Evolutionary conservation across 2,113 vertebrate species (phyloP).

Genomic region (Gasterosteus nipponicus): DNA sequence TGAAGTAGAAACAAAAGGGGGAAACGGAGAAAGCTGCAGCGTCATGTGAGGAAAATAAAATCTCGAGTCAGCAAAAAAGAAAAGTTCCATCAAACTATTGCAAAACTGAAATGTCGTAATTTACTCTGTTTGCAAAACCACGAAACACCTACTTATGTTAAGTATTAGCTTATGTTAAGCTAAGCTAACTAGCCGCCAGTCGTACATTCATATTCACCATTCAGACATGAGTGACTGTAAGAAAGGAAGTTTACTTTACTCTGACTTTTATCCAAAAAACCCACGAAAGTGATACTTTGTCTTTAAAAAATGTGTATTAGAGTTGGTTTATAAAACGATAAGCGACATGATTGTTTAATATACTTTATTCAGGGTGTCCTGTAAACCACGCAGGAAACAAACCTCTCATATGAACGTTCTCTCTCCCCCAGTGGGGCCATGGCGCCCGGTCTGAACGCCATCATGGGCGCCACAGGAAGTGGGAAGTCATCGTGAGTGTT

Average conservation of each 20-base stretch:
- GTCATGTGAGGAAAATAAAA: background rate
- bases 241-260: background rate
- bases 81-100: background rate
- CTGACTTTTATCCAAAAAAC: no score
- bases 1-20: background rate
- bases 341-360: no score
- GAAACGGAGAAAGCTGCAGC: background rate
- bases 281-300: no score
- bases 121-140: background rate
- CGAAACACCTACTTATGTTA: constrained; percentile 1
- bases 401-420: background rate
- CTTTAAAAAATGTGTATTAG: no score
- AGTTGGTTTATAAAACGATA: no score
- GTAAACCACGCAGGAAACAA: no score
- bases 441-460: constrained; percentile 94
- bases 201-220: background rate
- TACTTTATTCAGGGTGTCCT: no score
- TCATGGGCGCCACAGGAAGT: constrained; percentile 93
- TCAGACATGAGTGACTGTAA: no score
- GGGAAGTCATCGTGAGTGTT: constrained; percentile 95
- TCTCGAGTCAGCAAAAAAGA: background rate
- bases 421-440: constrained; percentile 88
- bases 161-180: background rate
- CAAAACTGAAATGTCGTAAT: background rate
- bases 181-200: background rate